Conservation (phyloP, 2,888 invertebrate species). For the Linyphia triangularis region DNA sequence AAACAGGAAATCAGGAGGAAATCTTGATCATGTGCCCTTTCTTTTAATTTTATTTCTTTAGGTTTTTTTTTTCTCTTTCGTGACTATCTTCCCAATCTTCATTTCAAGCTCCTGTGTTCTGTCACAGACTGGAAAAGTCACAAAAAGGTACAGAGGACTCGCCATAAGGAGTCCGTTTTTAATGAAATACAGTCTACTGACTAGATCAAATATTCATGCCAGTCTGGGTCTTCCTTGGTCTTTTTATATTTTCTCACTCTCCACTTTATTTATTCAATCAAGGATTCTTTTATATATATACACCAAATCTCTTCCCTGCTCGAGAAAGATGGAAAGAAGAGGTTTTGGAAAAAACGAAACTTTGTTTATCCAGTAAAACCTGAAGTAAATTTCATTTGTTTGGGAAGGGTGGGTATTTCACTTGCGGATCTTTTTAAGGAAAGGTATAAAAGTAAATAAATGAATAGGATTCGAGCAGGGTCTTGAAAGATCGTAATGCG, state of each 20-base stretch:
- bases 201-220: conserved; percentile 72
- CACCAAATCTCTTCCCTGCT: background rate
- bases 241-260: background rate
- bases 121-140: conserved; percentile 38
- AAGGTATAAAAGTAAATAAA: conserved; percentile 58
- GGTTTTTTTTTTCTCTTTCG: background rate
- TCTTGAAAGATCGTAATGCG: conserved; percentile 45
- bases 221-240: conserved; percentile 27
- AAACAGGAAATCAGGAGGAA: conserved; percentile 60
- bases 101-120: conserved; percentile 2
- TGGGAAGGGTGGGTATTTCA: conserved; percentile 31
- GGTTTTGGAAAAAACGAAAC: conserved; percentile 63
- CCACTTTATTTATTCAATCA: conserved; percentile 62
- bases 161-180: conserved; percentile 62
- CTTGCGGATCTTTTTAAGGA: background rate
- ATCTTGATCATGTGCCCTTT: conserved; percentile 59
- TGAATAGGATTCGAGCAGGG: conserved; percentile 32
- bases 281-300: conserved; percentile 35
- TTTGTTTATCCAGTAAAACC: conserved; percentile 71
- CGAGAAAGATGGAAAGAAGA: background rate
- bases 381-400: conserved; percentile 70
- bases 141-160: conserved; percentile 50
- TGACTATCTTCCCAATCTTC: conserved; percentile 46
- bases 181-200: conserved; percentile 65
- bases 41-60: conserved; percentile 56